Base-by-base conservation (phyloP, 2,888 invertebrate species). In the Cetonia aurata region DNA sequence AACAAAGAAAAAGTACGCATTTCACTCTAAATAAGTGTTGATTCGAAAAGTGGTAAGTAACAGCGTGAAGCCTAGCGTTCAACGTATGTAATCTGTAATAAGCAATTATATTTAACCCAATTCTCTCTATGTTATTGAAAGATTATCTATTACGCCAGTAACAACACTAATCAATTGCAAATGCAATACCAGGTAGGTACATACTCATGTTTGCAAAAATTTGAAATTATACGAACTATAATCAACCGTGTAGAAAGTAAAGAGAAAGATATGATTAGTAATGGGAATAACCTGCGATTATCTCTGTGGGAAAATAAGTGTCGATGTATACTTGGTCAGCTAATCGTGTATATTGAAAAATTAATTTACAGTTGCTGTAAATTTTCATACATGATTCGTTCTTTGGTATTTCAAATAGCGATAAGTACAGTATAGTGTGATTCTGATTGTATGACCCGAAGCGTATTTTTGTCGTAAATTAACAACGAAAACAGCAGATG, bases 211-310 rank as follows among this genome's bases (percentile, higher is more conserved):
- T 25, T 1, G 6, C n/a, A n/a, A 50, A 15, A 50, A 50, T 25
- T 25, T 25, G 25, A 25, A 25, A 25, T 25, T 15, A 10, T 15
- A 15, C 13, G 44, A 15, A 50, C 50, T 50, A 17, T 50, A 50
- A 50, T 50, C 50, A 1, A 15, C 50, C 19, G 10, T 50, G 19
- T 50, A 50, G 50, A 50, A 50, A 50, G 50, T 13, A 50, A 4
- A 50, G 50, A 50, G 50, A 50, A 50, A 50, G 13, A 50, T 50
- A 50, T 50, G 8, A 48, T 48, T 50, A 50, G 19, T 50, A 15
- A 50, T 50, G 15, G 15, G 50, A 50, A 50, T 50, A 50, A 17
- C 50, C 19, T 8, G 15, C 19, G 50, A 17, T 17, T 10, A 15
- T 9, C 3, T 15, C 10, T 17, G 17, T 15, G 9, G 15, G 19